These are phyloP conservation scores for Stylophora pistillata DNA, from an alignment of 64 coral and sea anemone genomes.

Conservation along the genomic window DNA sequence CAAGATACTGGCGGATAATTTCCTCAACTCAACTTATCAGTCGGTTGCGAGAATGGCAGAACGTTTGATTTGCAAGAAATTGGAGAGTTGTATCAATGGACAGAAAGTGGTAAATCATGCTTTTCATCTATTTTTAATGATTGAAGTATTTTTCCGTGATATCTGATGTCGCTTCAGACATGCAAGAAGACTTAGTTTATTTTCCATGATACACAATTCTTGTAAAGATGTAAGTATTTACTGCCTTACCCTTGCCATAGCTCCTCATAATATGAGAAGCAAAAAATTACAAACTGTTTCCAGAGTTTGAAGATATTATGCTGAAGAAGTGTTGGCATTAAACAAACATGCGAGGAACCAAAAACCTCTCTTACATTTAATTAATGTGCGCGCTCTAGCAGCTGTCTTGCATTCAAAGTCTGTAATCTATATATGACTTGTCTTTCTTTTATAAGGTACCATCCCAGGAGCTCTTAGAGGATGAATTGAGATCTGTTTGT, in stretches of 20 bases:
- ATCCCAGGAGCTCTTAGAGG: background rate
- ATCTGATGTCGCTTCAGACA: too few species aligned
- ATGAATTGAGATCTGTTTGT: conserved; percentile 59
- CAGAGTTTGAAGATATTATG: too few species aligned
- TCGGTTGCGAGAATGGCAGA: conserved; percentile 38
- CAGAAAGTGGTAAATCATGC: conserved; percentile 3
- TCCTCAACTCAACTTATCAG: conserved; percentile 29
- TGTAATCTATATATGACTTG: background rate
- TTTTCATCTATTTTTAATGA: background rate
- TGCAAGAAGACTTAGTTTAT: too few species aligned
- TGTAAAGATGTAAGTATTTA: too few species aligned
- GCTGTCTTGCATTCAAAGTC: background rate
- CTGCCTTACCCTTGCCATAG: too few species aligned
- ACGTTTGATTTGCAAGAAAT: conserved; percentile 51
- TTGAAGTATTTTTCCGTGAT: background rate
- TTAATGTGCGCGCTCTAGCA: background rate
- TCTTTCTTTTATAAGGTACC: conserved; percentile 23
- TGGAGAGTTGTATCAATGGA: conserved; percentile 21
- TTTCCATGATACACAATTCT: too few species aligned
- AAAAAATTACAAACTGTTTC: too few species aligned
- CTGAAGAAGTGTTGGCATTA: too few species aligned
- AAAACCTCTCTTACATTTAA: too few species aligned
- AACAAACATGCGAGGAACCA: too few species aligned
- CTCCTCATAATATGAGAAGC: too few species aligned
- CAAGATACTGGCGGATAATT: conserved; percentile 53